Base-by-base conservation (phyloP, 2,888 invertebrate species). In the Aleiodes alternator region DNA sequence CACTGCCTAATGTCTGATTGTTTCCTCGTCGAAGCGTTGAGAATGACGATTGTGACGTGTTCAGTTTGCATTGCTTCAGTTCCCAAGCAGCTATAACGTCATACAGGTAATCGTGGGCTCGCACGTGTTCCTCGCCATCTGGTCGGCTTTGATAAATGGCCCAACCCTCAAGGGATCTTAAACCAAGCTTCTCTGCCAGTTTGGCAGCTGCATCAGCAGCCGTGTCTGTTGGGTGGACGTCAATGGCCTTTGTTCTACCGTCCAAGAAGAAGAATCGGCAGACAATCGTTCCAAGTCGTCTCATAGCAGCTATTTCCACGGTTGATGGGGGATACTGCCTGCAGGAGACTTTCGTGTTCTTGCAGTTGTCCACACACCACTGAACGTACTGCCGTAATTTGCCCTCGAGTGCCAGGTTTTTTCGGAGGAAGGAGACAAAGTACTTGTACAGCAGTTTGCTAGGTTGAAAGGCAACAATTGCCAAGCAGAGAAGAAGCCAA, bases 21-120 rank as follows among this genome's bases (percentile, higher is more conserved):
- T 91, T 91, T 59, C 92, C 91, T 76, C 93, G 91, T 74, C 92
- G 90, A 69, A 93, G 85, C 0, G 92, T 92, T 2, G 91, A 88
- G 80, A 92, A 91, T 16, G 91, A 89, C 8, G 90, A 90, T 55
- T 90, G 90, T 0, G 91, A 89, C 70, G 91, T 90, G 71, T 91
- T 91, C 51, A 91, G 87, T 84, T 92, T 92, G 75, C 91, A 91
- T 86, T 93, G 93, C 82, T 93, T 93, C 94, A 95, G 93, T 91
- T 98, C 98, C 98, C 98, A 98, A 12, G 96, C 95, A 0, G 97
- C 96, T 81, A 98, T 96, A 57, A 98, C 95, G 89, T 98, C 98
- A 83, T 98, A 97, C 0, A 98, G 90, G 87, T 97, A 98, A 88
- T 97, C 96, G 88, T 97, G 96, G 1, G 96, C 95, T 68, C 96